Base-by-base conservation (phyloP, 2,888 invertebrate genomes). In the Mermis nigrescens region DNA sequence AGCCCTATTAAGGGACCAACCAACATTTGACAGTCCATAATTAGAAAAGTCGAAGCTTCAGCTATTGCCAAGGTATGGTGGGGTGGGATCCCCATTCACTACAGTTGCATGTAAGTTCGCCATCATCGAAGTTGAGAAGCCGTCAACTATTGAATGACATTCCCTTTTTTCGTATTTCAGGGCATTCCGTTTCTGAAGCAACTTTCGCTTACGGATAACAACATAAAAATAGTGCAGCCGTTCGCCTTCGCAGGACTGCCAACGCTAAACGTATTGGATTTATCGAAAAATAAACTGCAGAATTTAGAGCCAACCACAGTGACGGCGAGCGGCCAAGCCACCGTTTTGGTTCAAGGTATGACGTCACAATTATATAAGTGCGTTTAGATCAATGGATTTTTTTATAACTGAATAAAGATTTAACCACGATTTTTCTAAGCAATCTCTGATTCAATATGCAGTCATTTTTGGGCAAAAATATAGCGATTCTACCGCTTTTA, bases 251-350 rank as follows among this genome's bases (percentile, higher is more conserved):
- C 85, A 69, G 85, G 87, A 1, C 78, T 90, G 55, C 86, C 87
- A 75, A 88, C 89, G 74, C 77, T 91, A 66, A 86, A 88, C 74
- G 86, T 87, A 3, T 76, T 91, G 57, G 89, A 90, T 72, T 76
- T 91, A 64, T 86, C 88, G 46, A 85, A 87, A 74, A 91, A 91
- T 74, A 66, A 68, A 57, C 67, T 71, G 38, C 59, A 66, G 54
- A 64, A 63, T 19, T 63, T 70, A 12, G 66, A 68, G 56, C 58
- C 62, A n/a, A 64, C 64, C 26, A 64, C 69, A 31, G 62, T 71
- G 48, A 65, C 66, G 59, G 69, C 68, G 46, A 62, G 67, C 31
- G 68, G 67, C 52, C 67, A 68, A 60, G 63, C 69, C 52, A 67
- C 68, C 15, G 67, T 69, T 31, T 59, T 70, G 24, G 67, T 71